phyloP scores from a whole-genome alignment of 2,888 invertebrate species.

The Hartigia nigra region DNA sequence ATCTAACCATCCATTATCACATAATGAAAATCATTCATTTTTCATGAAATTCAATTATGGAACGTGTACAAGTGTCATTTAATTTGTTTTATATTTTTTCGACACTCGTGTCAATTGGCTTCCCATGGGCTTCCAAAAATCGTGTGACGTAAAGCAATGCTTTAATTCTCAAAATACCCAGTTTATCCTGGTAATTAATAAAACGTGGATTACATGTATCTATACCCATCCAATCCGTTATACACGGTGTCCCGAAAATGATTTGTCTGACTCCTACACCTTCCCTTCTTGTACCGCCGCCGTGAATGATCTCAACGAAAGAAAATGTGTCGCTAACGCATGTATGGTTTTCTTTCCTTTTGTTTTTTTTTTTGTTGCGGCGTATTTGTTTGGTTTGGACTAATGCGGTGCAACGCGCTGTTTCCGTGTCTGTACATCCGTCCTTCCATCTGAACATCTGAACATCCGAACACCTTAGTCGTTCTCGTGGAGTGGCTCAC shows the following conservation, averaged over 20 bases:
- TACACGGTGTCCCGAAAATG: not conserved
- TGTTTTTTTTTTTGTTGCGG: conserved; percentile 53
- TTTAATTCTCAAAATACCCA: not conserved
- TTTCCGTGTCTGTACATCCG: conserved; percentile 39
- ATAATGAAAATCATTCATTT: not conserved
- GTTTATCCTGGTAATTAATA: not conserved
- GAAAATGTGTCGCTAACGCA: conserved; percentile 44
- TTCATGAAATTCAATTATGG: not conserved
- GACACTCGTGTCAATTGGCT: not conserved
- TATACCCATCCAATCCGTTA: not conserved
- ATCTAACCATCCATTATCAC: not conserved
- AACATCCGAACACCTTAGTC: conserved; percentile 70
- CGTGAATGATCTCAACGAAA: not conserved
- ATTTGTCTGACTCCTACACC: not conserved
- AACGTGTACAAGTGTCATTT: not conserved
- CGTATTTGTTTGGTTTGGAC: conserved; percentile 57
- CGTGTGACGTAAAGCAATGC: not conserved
- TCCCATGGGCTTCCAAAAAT: not conserved
- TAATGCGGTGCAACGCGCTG: conserved; percentile 52
- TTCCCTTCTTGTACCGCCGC: not conserved
- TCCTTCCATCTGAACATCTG: conserved; percentile 66
- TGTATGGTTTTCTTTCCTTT: conserved; percentile 47
- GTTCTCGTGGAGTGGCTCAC: conserved; percentile 86
- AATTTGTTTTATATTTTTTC: not conserved
- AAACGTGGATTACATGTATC: not conserved